Conservation (phyloP, 2,888 invertebrate genomes). For the Rhodophaea formosa region DNA sequence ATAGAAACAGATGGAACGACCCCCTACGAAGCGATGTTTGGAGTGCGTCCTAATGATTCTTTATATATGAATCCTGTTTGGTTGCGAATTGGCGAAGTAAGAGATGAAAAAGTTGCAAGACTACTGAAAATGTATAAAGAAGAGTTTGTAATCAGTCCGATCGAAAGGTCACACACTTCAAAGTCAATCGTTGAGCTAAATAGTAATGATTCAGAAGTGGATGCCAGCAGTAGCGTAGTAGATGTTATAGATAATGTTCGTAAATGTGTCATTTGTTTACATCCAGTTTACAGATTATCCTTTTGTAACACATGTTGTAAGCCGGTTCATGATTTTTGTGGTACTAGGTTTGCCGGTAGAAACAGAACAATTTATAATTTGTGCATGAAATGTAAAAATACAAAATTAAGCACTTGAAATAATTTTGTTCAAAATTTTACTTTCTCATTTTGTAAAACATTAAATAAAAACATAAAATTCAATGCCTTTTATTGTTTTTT, state of each 20-base stretch:
- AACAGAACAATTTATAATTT: not conserved
- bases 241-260: no score
- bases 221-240: no score
- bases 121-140: not conserved
- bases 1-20: not conserved
- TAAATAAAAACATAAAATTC: no score
- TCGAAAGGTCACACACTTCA: not conserved
- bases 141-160: not conserved
- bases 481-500: no score
- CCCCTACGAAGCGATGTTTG: constrained; percentile 8
- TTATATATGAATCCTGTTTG: constrained; percentile 1
- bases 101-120: no score
- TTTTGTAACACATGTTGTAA: not conserved
- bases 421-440: no score
- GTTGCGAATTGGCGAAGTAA: not conserved
- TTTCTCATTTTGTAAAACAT: no score
- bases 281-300: not conserved
- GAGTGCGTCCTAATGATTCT: not conserved
- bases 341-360: not conserved
- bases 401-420: no score
- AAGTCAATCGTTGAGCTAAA: not conserved
- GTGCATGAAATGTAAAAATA: not conserved
- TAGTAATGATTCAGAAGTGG: not conserved
- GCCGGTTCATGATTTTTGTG: constrained; percentile 1
- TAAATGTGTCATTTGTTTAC: not conserved